phyloP scores from a whole-genome alignment of 2,797 vertebrate species.

The Triplophysa bombifrons region DNA sequence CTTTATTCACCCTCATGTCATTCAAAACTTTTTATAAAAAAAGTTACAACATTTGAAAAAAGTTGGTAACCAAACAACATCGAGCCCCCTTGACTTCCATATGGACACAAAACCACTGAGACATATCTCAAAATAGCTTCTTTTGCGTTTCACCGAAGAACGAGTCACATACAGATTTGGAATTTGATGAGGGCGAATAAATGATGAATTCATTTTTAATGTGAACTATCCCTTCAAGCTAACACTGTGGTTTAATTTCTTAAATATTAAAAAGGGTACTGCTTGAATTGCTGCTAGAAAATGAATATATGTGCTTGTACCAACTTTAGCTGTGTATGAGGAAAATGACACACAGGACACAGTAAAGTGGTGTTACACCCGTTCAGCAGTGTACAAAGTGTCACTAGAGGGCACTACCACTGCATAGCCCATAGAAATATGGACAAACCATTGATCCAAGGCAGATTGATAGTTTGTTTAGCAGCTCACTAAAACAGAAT shows the following conservation, averaged over 20 bases:
- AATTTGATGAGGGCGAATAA: too few species aligned
- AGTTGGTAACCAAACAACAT: too few species aligned
- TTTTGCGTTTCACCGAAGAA: too few species aligned
- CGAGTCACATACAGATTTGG: too few species aligned
- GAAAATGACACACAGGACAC: background rate
- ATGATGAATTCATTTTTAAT: too few species aligned
- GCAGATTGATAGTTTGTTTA: background rate
- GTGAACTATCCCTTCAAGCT: too few species aligned
- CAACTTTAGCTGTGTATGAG: background rate
- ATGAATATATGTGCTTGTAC: background rate
- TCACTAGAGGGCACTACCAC: constrained; percentile 90
- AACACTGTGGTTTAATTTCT: background rate
- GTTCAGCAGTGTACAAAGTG: constrained; percentile 5
- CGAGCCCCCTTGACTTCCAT: background rate
- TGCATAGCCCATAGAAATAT: constrained; percentile 70
- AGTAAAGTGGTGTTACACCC: constrained; percentile 20
- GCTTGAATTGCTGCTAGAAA: background rate
- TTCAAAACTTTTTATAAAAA: too few species aligned
- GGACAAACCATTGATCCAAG: constrained; percentile 11
- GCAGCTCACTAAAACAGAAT: background rate
- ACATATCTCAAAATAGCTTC: too few species aligned
- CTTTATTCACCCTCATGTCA: too few species aligned
- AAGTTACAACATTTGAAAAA: too few species aligned
- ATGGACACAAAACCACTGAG: too few species aligned
- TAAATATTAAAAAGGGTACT: background rate